phyloP scores from a whole-genome alignment of 2,797 vertebrate species.

The Tolypeutes matacus region DNA sequence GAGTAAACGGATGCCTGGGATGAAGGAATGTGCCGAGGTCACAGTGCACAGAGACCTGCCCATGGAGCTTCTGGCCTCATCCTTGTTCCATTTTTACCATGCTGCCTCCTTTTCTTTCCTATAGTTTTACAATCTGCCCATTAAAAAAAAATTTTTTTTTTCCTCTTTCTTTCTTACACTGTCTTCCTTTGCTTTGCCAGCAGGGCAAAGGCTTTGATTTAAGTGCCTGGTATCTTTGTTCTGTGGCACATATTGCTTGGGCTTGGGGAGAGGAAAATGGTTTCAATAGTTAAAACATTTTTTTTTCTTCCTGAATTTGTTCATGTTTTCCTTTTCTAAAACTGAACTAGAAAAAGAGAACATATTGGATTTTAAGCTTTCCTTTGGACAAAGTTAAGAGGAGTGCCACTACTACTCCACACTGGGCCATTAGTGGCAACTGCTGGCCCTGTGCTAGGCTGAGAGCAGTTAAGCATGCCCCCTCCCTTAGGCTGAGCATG shows the following conservation, averaged over 20 bases:
- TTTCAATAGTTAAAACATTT: not conserved
- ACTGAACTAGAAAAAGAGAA: not conserved
- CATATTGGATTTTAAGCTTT: not conserved
- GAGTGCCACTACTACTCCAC: no score
- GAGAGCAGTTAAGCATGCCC: fast-evolving
- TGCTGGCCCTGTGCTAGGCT: not conserved
- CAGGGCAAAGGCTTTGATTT: not conserved
- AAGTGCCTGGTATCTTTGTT: not conserved
- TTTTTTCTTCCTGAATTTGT: not conserved
- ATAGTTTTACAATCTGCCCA: not conserved
- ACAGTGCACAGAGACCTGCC: not conserved
- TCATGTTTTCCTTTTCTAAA: not conserved
- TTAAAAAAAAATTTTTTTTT: not conserved
- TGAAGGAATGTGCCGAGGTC: fast-evolving
- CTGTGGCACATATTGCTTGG: not conserved
- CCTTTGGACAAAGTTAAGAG: constrained; percentile 44
- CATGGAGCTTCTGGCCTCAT: fast-evolving
- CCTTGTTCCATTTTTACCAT: not conserved
- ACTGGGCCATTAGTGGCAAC: not conserved
- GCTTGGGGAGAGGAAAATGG: not conserved
- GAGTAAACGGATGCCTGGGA: fast-evolving
- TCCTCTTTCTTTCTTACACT: not conserved
- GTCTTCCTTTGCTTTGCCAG: not conserved
- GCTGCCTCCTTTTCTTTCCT: not conserved
- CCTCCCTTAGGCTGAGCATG: not conserved